phyloP scores from a whole-genome alignment of 2,797 vertebrate genomes.

The Hyperoplus immaculatus region DNA sequence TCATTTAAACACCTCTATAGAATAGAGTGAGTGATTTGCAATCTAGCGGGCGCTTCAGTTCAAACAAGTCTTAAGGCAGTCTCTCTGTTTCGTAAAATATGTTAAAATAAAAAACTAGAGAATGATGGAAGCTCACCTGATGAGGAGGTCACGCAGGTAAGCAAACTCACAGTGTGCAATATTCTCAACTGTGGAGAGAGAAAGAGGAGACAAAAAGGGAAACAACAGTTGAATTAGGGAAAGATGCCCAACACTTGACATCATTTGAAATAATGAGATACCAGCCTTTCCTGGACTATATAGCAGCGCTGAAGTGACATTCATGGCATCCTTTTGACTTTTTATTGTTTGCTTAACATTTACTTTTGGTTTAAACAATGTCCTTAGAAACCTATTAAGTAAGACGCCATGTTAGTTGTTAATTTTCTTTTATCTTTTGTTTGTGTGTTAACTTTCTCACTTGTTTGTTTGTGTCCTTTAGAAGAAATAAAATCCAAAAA shows the following conservation, averaged over 20 bases:
- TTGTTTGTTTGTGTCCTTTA: too few relatives aligned
- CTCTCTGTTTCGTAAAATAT: too few relatives aligned
- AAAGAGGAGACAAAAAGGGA: slow-evolving; percentile 24
- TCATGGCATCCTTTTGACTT: too few relatives aligned
- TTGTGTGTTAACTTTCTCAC: too few relatives aligned
- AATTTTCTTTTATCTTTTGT: too few relatives aligned
- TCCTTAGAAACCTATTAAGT: too few relatives aligned
- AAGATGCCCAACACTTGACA: background rate
- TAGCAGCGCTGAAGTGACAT: too few relatives aligned
- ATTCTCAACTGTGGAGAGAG: slow-evolving; percentile 91
- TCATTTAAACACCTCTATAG: slow-evolving; percentile 34
- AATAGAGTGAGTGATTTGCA: slow-evolving; percentile 18
- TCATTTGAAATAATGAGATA: background rate
- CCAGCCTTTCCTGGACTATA: too few relatives aligned
- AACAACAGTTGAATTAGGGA: background rate
- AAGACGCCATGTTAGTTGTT: too few relatives aligned
- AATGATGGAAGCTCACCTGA: slow-evolving; percentile 87
- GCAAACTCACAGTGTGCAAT: slow-evolving; percentile 97
- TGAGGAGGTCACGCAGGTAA: slow-evolving; percentile 96
- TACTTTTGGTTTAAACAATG: too few relatives aligned
- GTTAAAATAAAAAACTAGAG: background rate
- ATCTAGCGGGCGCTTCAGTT: background rate
- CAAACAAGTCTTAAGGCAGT: background rate
- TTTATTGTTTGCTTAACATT: too few relatives aligned
- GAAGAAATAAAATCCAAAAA: too few relatives aligned